These are phyloP conservation scores for Myzus persicae DNA, from an alignment of 1,140 invertebrate species.

Conservation along the genomic window DNA sequence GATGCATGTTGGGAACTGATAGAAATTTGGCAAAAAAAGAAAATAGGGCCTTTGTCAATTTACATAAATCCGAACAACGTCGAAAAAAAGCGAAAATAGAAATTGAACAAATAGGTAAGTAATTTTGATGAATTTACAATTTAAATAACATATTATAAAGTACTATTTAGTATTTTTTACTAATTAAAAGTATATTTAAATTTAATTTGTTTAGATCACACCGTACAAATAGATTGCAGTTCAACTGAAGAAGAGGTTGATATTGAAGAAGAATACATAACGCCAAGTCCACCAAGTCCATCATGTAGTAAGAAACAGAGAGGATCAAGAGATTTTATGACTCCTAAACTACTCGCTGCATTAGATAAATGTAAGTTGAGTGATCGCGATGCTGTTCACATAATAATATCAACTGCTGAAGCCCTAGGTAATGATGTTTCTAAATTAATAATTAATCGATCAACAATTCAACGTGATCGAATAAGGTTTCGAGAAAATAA, in stretches of 20 bases:
- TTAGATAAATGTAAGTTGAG: conserved; percentile 57
- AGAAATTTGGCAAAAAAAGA: not conserved
- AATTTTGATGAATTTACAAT: not conserved
- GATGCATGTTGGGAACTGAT: not conserved
- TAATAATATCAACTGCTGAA: conserved; percentile 60
- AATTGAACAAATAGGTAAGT: not conserved
- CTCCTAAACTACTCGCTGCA: conserved; percentile 54
- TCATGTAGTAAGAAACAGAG: not conserved
- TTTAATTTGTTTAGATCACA: not conserved
- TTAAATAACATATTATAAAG: not conserved
- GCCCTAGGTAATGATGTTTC: conserved; percentile 56
- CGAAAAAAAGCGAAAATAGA: not conserved
- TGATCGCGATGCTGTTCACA: conserved; percentile 60
- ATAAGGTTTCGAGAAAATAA: too few relatives aligned
- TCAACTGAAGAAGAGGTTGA: conserved; percentile 5
- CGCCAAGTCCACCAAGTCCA: not conserved
- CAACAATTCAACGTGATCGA: too few relatives aligned
- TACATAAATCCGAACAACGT: too few relatives aligned
- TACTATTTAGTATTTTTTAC: not conserved
- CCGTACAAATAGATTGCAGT: not conserved
- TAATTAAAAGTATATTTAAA: not conserved
- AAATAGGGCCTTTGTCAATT: too few relatives aligned
- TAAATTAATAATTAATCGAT: conserved; percentile 60
- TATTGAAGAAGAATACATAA: not conserved
- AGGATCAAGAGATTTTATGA: conserved; percentile 60